Conservation (phyloP, 2,797 vertebrate species). For the Fratercula arctica region DNA sequence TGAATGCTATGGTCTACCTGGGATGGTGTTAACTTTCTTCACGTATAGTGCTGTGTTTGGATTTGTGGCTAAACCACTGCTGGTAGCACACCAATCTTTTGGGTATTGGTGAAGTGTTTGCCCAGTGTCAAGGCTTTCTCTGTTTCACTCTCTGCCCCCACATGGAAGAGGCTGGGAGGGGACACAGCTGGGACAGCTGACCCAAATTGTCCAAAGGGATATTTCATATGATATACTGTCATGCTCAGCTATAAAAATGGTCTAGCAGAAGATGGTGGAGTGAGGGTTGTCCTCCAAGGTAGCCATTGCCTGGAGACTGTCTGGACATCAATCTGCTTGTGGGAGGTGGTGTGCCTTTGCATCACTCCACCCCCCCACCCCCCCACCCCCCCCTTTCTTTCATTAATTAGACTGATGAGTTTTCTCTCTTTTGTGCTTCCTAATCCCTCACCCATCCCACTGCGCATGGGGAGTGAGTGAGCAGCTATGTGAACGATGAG, state of each 20-base stretch:
- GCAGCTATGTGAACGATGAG: neutral
- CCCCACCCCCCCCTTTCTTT: neutral
- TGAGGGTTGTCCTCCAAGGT: neutral
- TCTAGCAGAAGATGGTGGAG: neutral
- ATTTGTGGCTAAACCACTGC: neutral
- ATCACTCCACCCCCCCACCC: accelerated
- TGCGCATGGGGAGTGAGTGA: neutral
- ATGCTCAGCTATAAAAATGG: neutral
- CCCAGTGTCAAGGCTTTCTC: neutral
- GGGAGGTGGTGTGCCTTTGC: neutral
- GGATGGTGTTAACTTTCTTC: neutral
- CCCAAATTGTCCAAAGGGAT: neutral
- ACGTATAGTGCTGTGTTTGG: neutral
- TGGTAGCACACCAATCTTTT: neutral
- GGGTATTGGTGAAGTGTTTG: neutral
- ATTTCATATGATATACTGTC: neutral
- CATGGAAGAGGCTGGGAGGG: neutral
- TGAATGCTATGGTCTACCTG: neutral
- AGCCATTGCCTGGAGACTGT: neutral
- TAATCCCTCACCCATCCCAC: neutral
- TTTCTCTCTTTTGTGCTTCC: neutral
- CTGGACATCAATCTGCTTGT: neutral
- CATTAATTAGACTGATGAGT: neutral
- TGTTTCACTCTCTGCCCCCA: neutral
- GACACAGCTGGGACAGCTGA: neutral